Base-by-base conservation (phyloP, 2,113 vertebrate genomes). In the Serinus canaria region DNA sequence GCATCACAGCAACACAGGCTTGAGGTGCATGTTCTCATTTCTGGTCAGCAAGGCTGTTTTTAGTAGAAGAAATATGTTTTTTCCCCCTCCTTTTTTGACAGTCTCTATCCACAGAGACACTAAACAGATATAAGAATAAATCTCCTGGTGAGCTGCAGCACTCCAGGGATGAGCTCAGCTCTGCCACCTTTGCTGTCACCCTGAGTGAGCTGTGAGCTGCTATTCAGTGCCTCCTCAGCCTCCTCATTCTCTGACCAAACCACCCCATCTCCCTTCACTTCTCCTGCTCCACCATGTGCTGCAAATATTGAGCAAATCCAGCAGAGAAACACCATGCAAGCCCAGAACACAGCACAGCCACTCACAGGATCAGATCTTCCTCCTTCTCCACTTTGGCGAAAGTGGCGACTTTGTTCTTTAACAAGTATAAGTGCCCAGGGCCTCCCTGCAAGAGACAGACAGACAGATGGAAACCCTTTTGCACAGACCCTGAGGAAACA, bases 321-420 rank as follows among this genome's bases (percentile, higher is more conserved):
- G 49, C 85, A 88, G 76, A 10, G 22, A 59, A 53, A 53, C 4
- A 2, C 72, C 16, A 17, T 0, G 7, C 14, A 8, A 67, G 30
- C 4, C 47, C 73, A 46, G 52, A 67, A 18, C 24, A 27, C 5
- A 27, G 21, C 1, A 7, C 64, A 56, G 72, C 15, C 41, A 98
- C 99, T 99, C 98, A 99, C 99, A 99, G 98, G 96, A 99, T 99
- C 98, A 99, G 98, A 97, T 99, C 99, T 75, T 99, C 99, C 79
- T 99, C 99, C 94, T 99, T 99, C 97, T 99, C 99, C 97, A 99
- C 99, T 97, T 99, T 99, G 80, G 99, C 99, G 3, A 99, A 99
- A 13, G 99, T 99, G 84, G 99, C 99, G 6, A 99, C 99, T 96
- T 99, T 99, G 95, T 99, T 99, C 98, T 99, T 99, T 93, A 99